phyloP scores from a whole-genome alignment of 2,888 invertebrate genomes.

The Tubulanus polymorphus region DNA sequence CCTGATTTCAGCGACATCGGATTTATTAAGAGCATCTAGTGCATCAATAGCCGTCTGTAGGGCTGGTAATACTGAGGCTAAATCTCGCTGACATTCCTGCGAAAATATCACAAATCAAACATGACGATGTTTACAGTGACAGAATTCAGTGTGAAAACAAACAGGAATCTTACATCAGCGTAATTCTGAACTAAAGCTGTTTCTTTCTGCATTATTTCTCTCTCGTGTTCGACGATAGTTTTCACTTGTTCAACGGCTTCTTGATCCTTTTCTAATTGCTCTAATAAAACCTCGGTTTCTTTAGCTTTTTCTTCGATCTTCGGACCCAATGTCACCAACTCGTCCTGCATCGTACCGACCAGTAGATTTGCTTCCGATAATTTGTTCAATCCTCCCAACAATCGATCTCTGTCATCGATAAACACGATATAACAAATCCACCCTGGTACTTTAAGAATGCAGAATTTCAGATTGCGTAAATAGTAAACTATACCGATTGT shows the following conservation, averaged over 20 bases:
- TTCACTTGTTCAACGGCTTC: conserved; percentile 50
- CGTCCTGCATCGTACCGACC: conserved; percentile 51
- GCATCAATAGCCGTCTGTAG: conserved; percentile 47
- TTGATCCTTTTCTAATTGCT: conserved; percentile 48
- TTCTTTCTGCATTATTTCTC: conserved; percentile 48
- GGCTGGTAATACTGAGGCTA: conserved; percentile 48
- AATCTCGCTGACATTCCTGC: conserved; percentile 50
- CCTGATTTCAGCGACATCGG: conserved; percentile 50
- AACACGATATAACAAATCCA: too few species aligned
- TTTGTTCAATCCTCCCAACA: conserved; percentile 45
- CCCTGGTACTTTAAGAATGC: too few species aligned
- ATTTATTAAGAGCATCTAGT: conserved; percentile 49
- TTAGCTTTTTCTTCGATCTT: conserved; percentile 48
- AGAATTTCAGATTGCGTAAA: too few species aligned
- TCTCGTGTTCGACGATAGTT: conserved; percentile 49
- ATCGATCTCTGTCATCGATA: conserved; percentile 31
- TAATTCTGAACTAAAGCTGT: conserved; percentile 51
- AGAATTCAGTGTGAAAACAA: too few species aligned
- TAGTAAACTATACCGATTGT: conserved; percentile 49
- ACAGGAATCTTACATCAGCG: conserved; percentile 40
- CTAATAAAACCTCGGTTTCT: conserved; percentile 49
- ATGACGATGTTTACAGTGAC: not conserved
- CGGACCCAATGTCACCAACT: conserved; percentile 47
- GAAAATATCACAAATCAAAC: conserved; percentile 2
- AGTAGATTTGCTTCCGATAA: conserved; percentile 49